A percentile compares a stretch with the other conserved stretches of the same genome.
phyloP scores from a whole-genome alignment of 2,797 vertebrate genomes.

The Natrix natrix region DNA sequence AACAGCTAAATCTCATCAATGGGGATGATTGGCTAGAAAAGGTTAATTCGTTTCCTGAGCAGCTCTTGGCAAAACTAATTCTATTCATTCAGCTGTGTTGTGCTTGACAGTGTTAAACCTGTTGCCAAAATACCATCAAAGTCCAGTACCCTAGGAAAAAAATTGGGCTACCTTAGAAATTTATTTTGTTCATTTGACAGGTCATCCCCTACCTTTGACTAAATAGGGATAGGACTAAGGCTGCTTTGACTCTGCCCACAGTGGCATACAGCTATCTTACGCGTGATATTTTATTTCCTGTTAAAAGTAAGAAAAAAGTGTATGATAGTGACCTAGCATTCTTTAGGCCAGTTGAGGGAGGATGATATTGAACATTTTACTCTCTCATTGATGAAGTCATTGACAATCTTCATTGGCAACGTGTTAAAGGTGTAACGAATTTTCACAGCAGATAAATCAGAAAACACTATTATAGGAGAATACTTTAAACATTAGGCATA shows the following conservation, averaged over 20 bases:
- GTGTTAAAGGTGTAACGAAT: not conserved
- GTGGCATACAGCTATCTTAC: not conserved
- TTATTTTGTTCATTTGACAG: not conserved
- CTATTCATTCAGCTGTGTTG: not conserved
- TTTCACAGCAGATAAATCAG: not conserved
- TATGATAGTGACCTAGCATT: not conserved
- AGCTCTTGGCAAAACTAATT: not conserved
- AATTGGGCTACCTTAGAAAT: not conserved
- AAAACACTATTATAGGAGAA: not conserved
- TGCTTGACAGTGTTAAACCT: not conserved
- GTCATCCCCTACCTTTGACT: not conserved
- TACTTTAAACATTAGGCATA: not conserved
- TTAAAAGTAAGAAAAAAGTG: not conserved
- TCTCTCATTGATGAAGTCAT: not conserved
- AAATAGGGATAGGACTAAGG: not conserved
- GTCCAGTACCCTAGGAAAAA: not conserved
- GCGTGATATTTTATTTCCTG: not conserved
- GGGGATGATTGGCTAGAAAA: not conserved
- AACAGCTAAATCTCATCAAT: not conserved
- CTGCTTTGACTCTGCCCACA: not conserved
- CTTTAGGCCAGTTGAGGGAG: not conserved
- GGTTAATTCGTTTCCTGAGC: not conserved
- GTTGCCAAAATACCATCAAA: not conserved
- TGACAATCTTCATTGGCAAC: not conserved
- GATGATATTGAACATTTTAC: not conserved